Evolutionary conservation across 2,113 vertebrate species (phyloP).

Genomic region (Mus musculus): DNA sequence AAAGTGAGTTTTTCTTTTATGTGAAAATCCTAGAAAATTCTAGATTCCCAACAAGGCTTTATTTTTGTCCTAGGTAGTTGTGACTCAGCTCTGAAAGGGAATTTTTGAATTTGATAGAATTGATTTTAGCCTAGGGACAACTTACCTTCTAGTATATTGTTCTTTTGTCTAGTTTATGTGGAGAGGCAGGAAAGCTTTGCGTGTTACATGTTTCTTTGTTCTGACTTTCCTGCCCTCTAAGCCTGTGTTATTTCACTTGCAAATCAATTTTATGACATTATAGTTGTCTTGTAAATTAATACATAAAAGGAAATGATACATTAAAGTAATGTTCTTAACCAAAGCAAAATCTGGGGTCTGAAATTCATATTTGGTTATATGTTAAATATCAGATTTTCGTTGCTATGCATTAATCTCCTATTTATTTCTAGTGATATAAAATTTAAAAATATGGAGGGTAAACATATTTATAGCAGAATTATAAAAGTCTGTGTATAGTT

Average conservation of each 20-base stretch:
- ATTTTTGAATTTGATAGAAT: constrained; percentile 26
- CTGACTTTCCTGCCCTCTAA: not conserved
- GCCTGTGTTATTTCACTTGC: not conserved
- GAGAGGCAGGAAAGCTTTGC: not conserved
- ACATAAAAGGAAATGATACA: not conserved
- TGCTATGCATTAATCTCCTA: not conserved
- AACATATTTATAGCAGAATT: not conserved
- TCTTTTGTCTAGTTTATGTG: not conserved
- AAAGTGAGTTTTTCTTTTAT: not conserved
- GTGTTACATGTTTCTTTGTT: not conserved
- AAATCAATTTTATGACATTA: too few relatives aligned
- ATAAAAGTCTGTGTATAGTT: not conserved
- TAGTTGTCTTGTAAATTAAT: not conserved
- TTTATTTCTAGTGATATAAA: constrained; percentile 46
- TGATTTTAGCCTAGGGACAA: constrained; percentile 30
- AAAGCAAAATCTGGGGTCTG: not conserved
- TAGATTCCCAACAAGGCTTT: not conserved
- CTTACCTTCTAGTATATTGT: not conserved
- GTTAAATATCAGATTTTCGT: constrained; percentile 14
- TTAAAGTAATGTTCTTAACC: constrained; percentile 39
- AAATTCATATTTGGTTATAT: not conserved
- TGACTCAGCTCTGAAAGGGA: not conserved
- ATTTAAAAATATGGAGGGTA: not conserved
- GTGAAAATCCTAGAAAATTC: not conserved
- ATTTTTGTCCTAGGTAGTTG: constrained; percentile 39